Percentiles rank a stretch among this genome's conserved stretches.
phyloP scores from a whole-genome alignment of 2,113 vertebrate species.

The Puntigrus tetrazona region DNA sequence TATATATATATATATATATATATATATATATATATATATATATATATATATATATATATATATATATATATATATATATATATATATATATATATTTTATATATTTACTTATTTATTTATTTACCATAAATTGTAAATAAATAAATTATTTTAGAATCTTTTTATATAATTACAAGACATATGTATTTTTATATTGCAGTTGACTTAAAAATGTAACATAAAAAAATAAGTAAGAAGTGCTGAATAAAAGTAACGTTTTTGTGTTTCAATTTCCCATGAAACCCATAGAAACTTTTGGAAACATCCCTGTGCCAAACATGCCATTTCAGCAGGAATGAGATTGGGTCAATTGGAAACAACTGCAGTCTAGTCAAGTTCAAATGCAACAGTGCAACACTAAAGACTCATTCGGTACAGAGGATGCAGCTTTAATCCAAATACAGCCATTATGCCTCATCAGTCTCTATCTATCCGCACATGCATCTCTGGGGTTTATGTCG shows the following conservation, averaged over 20 bases:
- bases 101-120: neutral
- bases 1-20: too few species aligned
- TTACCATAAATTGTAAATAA: too few species aligned
- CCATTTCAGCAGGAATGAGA: too few species aligned
- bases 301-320: neutral
- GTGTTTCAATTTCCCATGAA: neutral
- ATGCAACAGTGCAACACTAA: slow-evolving; percentile 1
- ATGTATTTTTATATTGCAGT: neutral
- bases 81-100: neutral
- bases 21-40: too few species aligned
- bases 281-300: neutral
- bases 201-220: neutral
- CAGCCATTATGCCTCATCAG: slow-evolving; percentile 35
- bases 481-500: slow-evolving; percentile 28
- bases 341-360: neutral
- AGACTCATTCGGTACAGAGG: neutral
- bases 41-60: too few species aligned
- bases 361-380: neutral
- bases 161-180: too few species aligned
- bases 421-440: slow-evolving; percentile 32
- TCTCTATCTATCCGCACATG: slow-evolving; percentile 21
- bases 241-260: neutral
- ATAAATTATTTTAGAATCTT: neutral
- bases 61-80: too few species aligned
- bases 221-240: neutral